Base-by-base conservation (phyloP, 2,797 vertebrate genomes). In the Ataeniobius toweri region DNA sequence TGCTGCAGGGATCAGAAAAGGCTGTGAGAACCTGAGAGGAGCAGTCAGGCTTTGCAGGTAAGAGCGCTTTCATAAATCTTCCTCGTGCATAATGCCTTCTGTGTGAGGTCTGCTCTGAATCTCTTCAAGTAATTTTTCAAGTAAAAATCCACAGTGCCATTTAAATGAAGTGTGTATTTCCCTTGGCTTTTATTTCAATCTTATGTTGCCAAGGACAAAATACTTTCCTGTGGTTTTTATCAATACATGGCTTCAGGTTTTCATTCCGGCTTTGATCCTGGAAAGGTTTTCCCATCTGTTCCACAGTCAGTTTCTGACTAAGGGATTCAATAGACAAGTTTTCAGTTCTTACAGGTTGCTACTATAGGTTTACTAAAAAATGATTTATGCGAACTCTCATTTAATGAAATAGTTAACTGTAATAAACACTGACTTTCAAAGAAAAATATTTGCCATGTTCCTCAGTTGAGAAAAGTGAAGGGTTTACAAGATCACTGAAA, bases 101-200 rank as follows among this genome's bases (percentile, higher is more conserved):
- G 89, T 93, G 93, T 91, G 92, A 92, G 92, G 93, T 95, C 93
- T 73, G 39, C 76, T 58, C 73, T 83, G 83, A 89, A 92, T 92
- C 80, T 84, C 77, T 58, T 86, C 55, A 84, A 82, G 80, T 87
- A 69, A 31, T 80, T 77, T 88, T 93, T 86, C 86, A 86, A 92
- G 92, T 84, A 94, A 94, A 94, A 91, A 90, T 92, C 89, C 81
- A 83, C 85, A 88, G 80, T 88, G 86, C 83, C 78, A 75, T 90
- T 93, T 92, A 91, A 90, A 91, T 90, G 85, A 87, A 75, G 82
- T 83, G 86, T 88, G 61, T 94, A 83, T 95, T 95, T 94, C 86
- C 78, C 85, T 93, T 95, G 94, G 91, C 89, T 12, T 87, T 79
- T 65, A 67, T 83, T 83, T 77, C 65, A 82, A 88, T 83, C 83